Evolutionary conservation across 1,140 invertebrate genomes (phyloP), one percentile per base, ranked within the genome.

Genomic region (Probaryconus sp.): DNA sequence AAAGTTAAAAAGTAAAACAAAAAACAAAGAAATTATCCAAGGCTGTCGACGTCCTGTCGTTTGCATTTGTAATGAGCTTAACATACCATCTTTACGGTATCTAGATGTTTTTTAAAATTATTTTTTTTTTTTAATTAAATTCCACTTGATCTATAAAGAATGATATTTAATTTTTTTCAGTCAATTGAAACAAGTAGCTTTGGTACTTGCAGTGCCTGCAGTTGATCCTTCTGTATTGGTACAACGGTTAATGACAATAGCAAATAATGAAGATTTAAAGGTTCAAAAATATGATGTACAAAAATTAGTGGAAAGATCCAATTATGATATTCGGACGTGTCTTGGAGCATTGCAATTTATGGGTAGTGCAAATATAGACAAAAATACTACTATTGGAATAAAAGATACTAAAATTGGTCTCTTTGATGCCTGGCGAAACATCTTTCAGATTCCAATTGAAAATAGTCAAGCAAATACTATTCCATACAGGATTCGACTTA

Each of bases 51-150:
- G 97, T 68, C 97, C 97, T 0, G 92, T 99, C 5, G 96, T 99
- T 76, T 98, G 97, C 83, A 98, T 99, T 76, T 99, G 97, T 81
- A 99, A 99, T 87, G 97, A 99, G 81, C 89, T 94, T 76, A 98
- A 98, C 84, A 93, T 93, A 9, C 93, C 96, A 24, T 92, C 97
- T 0, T 88, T 99, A 47, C 90, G 96, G 81, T 92, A 90, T 37
- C 16, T 2, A 16, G 2, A 42, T 2, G 11, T 45, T 45, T 45
- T 24, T 1, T 10, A 47, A 31, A 30, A 6, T 16, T 30, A 18
- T 16, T 35, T 28, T 24, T 24, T 24, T 24, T 24, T 24, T 4
- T 24, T 4, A 24, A 24, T 24, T 24, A n/a, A n/a, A n/a, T n/a
- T n/a, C n/a, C n/a, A n/a, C n/a, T n/a, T n/a, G n/a, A n/a, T n/a